phyloP scores from a whole-genome alignment of 2,888 invertebrate genomes.

The Lepas anatifera region DNA sequence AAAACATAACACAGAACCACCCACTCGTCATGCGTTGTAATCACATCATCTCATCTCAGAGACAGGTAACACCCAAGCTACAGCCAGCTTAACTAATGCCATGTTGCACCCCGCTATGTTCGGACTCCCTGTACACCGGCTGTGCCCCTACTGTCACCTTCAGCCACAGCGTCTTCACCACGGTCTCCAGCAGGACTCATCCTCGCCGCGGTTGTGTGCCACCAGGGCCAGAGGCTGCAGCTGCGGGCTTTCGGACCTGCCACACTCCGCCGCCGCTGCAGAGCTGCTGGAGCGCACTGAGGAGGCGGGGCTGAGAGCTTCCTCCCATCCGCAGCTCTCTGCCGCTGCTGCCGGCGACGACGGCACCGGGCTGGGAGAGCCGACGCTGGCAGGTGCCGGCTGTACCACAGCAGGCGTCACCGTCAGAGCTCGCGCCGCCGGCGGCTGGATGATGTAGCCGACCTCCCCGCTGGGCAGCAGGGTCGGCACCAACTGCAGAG shows the following conservation, averaged over 20 bases:
- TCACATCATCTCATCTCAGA: too few relatives aligned
- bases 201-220: neutral
- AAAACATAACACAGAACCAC: too few relatives aligned
- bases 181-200: neutral
- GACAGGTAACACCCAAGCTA: too few relatives aligned
- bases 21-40: too few relatives aligned
- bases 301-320: slow-evolving; percentile 1
- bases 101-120: too few relatives aligned
- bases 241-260: neutral
- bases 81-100: too few relatives aligned
- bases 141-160: too few relatives aligned
- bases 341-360: too few relatives aligned
- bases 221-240: neutral
- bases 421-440: neutral
- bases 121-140: too few relatives aligned
- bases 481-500: neutral
- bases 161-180: too few relatives aligned
- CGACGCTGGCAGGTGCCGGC: neutral
- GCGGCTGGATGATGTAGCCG: neutral
- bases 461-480: neutral
- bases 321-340: too few relatives aligned
- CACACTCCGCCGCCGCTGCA: neutral
- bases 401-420: neutral
- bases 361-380: neutral
- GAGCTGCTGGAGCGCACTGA: neutral